Conservation (phyloP, 2,797 vertebrate genomes). For the Poecilia picta region DNA sequence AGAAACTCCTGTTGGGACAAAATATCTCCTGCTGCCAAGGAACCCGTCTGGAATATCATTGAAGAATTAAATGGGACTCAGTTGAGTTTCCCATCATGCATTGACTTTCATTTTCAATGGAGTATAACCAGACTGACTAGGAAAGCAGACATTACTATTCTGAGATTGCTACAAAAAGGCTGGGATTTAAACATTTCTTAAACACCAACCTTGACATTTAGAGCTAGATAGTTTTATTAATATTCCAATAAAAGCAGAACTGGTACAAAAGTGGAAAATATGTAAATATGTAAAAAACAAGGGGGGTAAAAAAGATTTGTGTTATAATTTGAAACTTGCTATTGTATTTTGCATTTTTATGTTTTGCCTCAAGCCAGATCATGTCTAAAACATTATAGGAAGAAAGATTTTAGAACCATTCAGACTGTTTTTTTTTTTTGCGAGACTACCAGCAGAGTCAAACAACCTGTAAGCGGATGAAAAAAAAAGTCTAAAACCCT, state of each 20-base stretch:
- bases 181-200: neutral
- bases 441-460: conserved; percentile 1
- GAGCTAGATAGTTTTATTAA: neutral
- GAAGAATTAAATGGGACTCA: neutral
- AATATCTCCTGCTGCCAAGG: neutral
- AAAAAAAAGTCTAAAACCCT: conserved; percentile 3
- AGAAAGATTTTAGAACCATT: neutral
- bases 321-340: neutral
- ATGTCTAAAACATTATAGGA: neutral
- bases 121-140: neutral
- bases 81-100: neutral
- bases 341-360: neutral
- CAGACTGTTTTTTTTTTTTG: too few relatives aligned
- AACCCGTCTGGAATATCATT: neutral
- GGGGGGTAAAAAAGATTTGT: neutral
- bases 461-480: neutral
- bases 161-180: neutral
- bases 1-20: neutral
- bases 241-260: neutral
- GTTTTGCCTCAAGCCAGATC: neutral
- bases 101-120: neutral
- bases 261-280: neutral
- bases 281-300: neutral
- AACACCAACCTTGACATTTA: neutral
- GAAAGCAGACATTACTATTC: neutral